Percentiles rank a stretch among this genome's conserved stretches.
Conservation (phyloP, 2,797 vertebrate genomes). For the Gymnothorax javanicus region DNA sequence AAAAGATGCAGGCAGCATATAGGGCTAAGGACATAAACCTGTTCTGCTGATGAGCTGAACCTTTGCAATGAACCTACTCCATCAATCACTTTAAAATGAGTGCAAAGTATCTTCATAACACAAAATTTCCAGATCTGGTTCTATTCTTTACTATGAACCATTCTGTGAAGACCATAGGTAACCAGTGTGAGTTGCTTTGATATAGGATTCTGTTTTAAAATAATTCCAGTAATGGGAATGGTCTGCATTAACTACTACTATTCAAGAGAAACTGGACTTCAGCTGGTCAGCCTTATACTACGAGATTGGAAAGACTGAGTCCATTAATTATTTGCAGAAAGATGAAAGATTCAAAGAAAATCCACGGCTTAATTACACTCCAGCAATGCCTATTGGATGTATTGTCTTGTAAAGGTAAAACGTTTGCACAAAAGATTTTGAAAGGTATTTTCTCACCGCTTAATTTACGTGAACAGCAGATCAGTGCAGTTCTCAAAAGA, state of each 20-base stretch:
- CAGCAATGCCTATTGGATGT: neutral
- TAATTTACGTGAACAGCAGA: no score
- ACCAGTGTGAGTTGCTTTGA: neutral
- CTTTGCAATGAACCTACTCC: neutral
- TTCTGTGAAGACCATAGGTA: neutral
- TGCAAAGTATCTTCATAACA: neutral
- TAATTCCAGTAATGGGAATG: neutral
- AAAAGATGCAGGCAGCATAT: neutral
- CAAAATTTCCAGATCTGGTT: neutral
- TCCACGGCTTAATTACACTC: neutral
- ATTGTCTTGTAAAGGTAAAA: neutral
- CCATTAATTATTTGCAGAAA: neutral
- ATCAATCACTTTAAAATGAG: neutral
- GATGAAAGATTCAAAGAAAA: neutral
- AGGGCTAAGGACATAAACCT: neutral
- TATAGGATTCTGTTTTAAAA: neutral
- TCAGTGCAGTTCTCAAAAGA: neutral
- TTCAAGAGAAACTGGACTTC: neutral
- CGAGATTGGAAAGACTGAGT: neutral
- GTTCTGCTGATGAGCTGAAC: neutral
- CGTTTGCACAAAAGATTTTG: neutral
- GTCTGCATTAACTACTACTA: neutral
- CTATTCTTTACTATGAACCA: no score
- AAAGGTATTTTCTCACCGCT: neutral
- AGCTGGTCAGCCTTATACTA: neutral